phyloP scores from a whole-genome alignment of 2,797 vertebrate genomes.

The Geotrypetes seraphini region DNA sequence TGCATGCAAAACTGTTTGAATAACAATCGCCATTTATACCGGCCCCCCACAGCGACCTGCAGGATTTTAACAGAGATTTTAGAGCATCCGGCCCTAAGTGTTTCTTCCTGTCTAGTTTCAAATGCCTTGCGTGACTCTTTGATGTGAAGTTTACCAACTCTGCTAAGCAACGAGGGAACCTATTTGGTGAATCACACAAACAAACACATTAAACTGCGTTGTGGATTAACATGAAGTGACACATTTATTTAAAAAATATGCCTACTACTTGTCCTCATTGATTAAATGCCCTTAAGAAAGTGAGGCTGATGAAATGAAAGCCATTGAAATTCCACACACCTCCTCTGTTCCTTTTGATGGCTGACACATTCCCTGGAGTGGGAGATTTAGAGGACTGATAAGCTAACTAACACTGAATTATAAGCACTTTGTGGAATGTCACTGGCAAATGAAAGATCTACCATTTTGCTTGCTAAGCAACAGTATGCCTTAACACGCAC shows the following conservation, averaged over 20 bases:
- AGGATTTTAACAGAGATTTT: too few relatives aligned
- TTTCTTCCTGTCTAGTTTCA: constrained; percentile 40
- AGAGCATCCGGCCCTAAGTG: too few relatives aligned
- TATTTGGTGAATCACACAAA: constrained; percentile 49
- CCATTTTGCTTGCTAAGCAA: constrained; percentile 57
- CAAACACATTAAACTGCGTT: constrained; percentile 51
- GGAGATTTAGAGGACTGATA: constrained; percentile 61
- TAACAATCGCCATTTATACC: too few relatives aligned
- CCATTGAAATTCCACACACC: constrained; percentile 56
- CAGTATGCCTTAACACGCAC: constrained; percentile 29
- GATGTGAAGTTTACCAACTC: constrained; percentile 59
- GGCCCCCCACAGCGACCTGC: too few relatives aligned
- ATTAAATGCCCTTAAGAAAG: constrained; percentile 71
- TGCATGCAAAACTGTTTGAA: too few relatives aligned
- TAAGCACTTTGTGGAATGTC: constrained; percentile 61
- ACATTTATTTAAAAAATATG: constrained; percentile 72
- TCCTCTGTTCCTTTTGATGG: constrained; percentile 55
- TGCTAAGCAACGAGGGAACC: constrained; percentile 39
- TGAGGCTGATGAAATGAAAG: constrained; percentile 56
- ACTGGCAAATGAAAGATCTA: constrained; percentile 53
- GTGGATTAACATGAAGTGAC: constrained; percentile 61
- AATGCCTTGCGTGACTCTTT: constrained; percentile 46
- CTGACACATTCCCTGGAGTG: constrained; percentile 61
- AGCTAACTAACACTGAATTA: constrained; percentile 68
- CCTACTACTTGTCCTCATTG: constrained; percentile 63